A percentile compares a stretch with the other conserved stretches of the same genome.
These are phyloP conservation scores for Pharmacophagus antenor DNA, from an alignment of 2,888 invertebrate species.

Conservation along the genomic window DNA sequence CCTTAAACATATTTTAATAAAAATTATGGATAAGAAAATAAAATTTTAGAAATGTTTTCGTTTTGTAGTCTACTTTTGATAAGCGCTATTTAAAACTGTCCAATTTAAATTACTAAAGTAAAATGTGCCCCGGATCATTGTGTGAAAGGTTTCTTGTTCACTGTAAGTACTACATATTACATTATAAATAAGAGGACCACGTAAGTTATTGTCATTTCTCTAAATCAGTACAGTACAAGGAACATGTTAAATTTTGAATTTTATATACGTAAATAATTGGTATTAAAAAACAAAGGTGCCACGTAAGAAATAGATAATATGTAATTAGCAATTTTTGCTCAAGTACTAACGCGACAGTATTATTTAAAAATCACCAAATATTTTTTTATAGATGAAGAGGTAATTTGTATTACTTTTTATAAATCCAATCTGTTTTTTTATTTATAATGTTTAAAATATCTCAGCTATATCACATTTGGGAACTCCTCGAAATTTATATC, in stretches of 20 bases:
- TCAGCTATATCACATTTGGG: not conserved
- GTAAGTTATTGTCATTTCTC: slow-evolving; percentile 5
- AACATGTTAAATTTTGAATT: not conserved
- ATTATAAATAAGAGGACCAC: slow-evolving; percentile 22
- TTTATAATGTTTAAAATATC: not conserved
- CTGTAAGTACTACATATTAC: not conserved
- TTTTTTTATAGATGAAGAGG: too few species aligned
- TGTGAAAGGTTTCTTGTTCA: not conserved
- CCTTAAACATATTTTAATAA: not conserved
- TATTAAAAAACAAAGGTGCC: not conserved
- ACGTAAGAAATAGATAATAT: not conserved
- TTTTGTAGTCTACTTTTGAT: slow-evolving; percentile 17
- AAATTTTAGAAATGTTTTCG: slow-evolving; percentile 10
- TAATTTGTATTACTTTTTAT: not conserved
- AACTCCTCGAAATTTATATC: not conserved
- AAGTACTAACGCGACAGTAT: slow-evolving; percentile 19
- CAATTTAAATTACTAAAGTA: not conserved
- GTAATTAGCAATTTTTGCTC: slow-evolving; percentile 15
- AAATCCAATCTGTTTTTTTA: not conserved
- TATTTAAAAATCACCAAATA: not conserved
- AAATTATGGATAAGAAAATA: not conserved
- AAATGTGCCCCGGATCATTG: slow-evolving; percentile 6
- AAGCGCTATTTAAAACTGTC: slow-evolving; percentile 8
- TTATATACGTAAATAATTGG: slow-evolving; percentile 6
- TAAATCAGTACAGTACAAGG: not conserved